These are phyloP conservation scores for Melanotaenia maccullochi DNA, from an alignment of 2,797 vertebrate species.

Conservation along the genomic window DNA sequence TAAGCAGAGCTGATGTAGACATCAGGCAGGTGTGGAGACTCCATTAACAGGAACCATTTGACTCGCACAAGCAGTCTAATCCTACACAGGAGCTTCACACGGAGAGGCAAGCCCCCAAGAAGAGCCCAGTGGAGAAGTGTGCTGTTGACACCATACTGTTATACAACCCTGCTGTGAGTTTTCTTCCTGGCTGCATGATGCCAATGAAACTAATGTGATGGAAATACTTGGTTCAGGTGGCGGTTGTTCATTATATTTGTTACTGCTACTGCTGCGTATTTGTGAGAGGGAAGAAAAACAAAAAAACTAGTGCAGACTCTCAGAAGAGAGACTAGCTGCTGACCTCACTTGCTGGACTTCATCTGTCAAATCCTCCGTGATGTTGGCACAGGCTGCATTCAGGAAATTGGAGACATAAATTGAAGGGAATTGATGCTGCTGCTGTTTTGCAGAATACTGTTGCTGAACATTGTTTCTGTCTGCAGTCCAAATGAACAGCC, in stretches of 20 bases:
- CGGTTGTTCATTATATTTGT: slow-evolving; percentile 71
- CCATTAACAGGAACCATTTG: slow-evolving; percentile 73
- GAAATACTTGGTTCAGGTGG: slow-evolving; percentile 64
- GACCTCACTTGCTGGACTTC: slow-evolving; percentile 63
- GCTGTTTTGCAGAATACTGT: slow-evolving; percentile 65
- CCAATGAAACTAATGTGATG: slow-evolving; percentile 74
- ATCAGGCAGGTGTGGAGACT: slow-evolving; percentile 71
- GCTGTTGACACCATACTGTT: slow-evolving; percentile 72
- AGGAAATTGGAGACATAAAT: slow-evolving; percentile 73
- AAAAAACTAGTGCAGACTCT: slow-evolving; percentile 48
- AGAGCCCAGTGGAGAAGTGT: slow-evolving; percentile 64
- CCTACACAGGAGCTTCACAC: slow-evolving; percentile 72
- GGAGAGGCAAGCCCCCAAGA: slow-evolving; percentile 70
- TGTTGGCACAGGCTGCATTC: slow-evolving; percentile 61
- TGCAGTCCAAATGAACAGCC: slow-evolving; percentile 65
- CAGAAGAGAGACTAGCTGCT: slow-evolving; percentile 58
- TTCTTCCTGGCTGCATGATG: slow-evolving; percentile 63
- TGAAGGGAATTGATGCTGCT: slow-evolving; percentile 72
- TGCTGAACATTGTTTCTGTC: slow-evolving; percentile 65
- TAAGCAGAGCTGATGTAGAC: slow-evolving; percentile 63
- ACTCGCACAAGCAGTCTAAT: slow-evolving; percentile 74
- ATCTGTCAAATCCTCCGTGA: slow-evolving; percentile 65
- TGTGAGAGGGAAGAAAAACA: slow-evolving; percentile 25
- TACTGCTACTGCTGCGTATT: slow-evolving; percentile 54
- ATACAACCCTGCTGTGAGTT: slow-evolving; percentile 71